Evolutionary conservation across 2,797 vertebrate genomes (phyloP).

Genomic region (Spea hammondii): DNA sequence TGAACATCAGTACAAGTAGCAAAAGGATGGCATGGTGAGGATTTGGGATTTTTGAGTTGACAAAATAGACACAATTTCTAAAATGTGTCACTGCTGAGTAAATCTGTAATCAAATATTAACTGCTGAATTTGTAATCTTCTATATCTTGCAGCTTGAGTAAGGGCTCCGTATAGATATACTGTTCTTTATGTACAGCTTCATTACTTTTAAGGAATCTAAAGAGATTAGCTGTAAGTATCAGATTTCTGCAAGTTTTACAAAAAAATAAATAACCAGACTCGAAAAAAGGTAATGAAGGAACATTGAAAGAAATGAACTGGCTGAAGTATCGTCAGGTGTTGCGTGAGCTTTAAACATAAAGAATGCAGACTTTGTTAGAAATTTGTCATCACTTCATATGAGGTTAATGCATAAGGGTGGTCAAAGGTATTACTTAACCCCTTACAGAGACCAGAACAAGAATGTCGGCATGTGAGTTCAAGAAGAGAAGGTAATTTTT

Average conservation of each 20-base stretch:
- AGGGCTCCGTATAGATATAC: background rate
- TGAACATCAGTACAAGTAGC: no score
- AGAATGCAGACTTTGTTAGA: constrained; percentile 66
- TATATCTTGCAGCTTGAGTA: background rate
- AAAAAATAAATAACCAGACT: constrained; percentile 58
- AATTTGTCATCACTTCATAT: constrained; percentile 74
- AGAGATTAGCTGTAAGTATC: constrained; percentile 54
- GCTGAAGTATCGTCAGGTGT: constrained; percentile 63
- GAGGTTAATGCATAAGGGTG: constrained; percentile 51
- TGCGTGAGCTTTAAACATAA: constrained; percentile 65
- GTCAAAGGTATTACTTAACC: constrained; percentile 10
- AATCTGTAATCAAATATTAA: no score
- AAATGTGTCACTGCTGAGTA: no score
- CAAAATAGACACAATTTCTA: no score
- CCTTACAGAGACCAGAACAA: constrained; percentile 1
- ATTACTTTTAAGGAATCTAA: background rate
- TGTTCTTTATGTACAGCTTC: background rate
- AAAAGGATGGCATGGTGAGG: no score
- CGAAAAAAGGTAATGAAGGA: constrained; percentile 74
- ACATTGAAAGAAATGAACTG: constrained; percentile 78
- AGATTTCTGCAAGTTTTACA: constrained; percentile 64
- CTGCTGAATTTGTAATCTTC: no score
- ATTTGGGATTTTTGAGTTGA: no score
- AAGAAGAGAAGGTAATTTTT: background rate
- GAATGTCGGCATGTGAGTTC: background rate